Evolutionary conservation across 2,113 vertebrate genomes (phyloP), one percentile per base, ranked within the genome.

Genomic region (Pluvianellus socialis): DNA sequence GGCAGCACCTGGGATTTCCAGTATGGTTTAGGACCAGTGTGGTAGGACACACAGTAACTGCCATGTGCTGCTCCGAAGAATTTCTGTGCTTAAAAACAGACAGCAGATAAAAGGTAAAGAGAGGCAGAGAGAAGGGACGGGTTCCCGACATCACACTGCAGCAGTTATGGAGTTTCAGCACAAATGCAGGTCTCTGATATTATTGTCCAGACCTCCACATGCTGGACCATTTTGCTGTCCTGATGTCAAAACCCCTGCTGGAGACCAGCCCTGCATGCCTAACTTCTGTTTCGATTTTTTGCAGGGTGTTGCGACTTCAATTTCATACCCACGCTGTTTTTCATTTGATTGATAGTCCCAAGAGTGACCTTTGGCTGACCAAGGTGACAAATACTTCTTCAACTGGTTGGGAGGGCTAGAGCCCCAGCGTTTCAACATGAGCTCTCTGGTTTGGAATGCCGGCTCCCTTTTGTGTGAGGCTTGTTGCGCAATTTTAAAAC

Each of bases 341-440:
- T 75, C n/a, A 62, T 62, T 92, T 97, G 95, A 97, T 90, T 95
- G 89, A 97, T 95, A 76, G n/a, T 76, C 86, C 74, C 0, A 0
- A 79, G 66, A 91, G 63, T 62, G 94, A 94, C 96, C 95, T 95
- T 95, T 97, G 96, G 96, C 97, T 97, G 95, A 96, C 95, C 86
- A 97, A 82, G 81, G 96, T 95, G 94, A 94, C 94, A 95, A 96
- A 97, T 97, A 95, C 86, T 95, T 96, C 92, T 95, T 97, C 91
- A 91, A 72, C 86, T 83, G 40, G 88, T 73, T 96, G 87, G 89
- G 94, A 97, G 91, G 94, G 80, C 91, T 90, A 90, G 28, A 94
- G 87, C n/a, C 80, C 67, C 71, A 90, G 74, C 9, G 3, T 94
- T 95, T 95, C 77, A 92, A 70, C 49, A 95, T 97, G 92, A 97